phyloP scores from a whole-genome alignment of 2,888 invertebrate genomes.

The Pandemis cinnamomeana region DNA sequence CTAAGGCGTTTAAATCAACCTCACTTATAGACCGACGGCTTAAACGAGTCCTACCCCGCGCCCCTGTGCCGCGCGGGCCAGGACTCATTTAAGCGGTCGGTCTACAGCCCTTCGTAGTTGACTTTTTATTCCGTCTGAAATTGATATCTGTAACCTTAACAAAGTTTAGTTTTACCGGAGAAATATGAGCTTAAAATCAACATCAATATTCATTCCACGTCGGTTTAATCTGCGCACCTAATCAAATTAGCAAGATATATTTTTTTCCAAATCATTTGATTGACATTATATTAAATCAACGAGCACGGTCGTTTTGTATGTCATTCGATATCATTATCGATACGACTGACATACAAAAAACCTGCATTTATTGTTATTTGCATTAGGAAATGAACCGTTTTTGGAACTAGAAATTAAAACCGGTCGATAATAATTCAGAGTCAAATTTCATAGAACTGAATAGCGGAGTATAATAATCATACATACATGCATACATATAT shows the following conservation, averaged over 20 bases:
- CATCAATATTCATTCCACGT: conserved; percentile 9
- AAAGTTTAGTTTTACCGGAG: neutral
- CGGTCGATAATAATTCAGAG: neutral
- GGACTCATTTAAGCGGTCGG: too few species aligned
- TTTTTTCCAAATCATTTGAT: conserved; percentile 31
- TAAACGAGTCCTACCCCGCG: too few species aligned
- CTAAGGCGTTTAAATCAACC: too few species aligned
- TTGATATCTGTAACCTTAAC: too few species aligned
- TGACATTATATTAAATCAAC: conserved; percentile 32
- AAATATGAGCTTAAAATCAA: neutral
- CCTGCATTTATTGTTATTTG: conserved; percentile 24
- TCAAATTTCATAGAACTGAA: neutral
- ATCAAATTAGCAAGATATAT: conserved; percentile 19
- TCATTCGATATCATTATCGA: conserved; percentile 28
- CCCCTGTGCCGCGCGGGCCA: too few species aligned
- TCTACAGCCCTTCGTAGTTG: too few species aligned
- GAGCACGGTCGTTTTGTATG: conserved; percentile 22
- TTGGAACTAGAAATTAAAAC: neutral
- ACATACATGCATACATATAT: too few species aligned
- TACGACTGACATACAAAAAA: conserved; percentile 10
- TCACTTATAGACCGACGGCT: too few species aligned
- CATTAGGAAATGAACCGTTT: conserved; percentile 7
- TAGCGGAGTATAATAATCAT: neutral
- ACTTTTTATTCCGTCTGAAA: too few species aligned
- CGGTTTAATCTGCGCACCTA: conserved; percentile 20